These are phyloP conservation scores for Gorsachius goisagi DNA, from an alignment of 2,113 vertebrate genomes.

Conservation along the genomic window DNA sequence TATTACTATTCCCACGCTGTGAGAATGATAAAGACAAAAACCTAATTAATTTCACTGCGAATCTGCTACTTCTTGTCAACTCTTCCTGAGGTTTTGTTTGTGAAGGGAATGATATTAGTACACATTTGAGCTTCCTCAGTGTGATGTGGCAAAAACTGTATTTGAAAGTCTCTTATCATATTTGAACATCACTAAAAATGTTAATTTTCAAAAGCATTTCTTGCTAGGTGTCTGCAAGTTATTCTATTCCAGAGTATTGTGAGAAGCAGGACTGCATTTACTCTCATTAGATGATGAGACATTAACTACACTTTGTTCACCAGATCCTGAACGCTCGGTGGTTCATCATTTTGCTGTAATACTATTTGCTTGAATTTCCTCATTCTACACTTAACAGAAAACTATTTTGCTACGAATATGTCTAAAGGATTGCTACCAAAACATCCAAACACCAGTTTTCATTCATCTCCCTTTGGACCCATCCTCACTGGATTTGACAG, in stretches of 20 bases:
- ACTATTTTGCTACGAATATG: background rate
- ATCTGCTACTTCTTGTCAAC: background rate
- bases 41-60: background rate
- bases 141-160: background rate
- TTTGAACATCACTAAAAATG: background rate
- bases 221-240: background rate
- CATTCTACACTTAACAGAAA: background rate
- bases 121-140: background rate
- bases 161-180: background rate
- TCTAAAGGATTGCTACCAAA: background rate
- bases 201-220: background rate
- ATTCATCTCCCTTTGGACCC: background rate
- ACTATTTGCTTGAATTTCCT: background rate
- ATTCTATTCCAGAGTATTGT: background rate
- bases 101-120: background rate
- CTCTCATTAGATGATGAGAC: background rate
- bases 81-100: background rate
- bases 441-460: background rate
- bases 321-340: background rate
- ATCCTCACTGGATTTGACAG: background rate
- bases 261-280: background rate
- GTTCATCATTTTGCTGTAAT: background rate
- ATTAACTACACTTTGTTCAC: background rate
- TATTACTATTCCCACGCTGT: background rate
- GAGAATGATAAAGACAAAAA: background rate